Conservation (phyloP, 1,140 invertebrate species). For the Parapsyche elsis region DNA sequence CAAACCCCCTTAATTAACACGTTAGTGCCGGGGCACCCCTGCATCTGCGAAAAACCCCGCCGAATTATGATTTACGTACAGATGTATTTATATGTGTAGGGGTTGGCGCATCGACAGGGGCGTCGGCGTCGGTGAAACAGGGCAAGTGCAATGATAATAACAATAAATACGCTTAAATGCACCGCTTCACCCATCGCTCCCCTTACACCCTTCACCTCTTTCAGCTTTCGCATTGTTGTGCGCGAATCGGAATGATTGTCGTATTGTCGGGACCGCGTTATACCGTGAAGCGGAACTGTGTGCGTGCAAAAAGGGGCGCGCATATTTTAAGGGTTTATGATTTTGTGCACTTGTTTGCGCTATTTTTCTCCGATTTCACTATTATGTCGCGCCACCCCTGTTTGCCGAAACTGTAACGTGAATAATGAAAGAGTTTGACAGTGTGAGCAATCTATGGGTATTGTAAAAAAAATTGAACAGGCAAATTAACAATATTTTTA, state of each 20-base stretch:
- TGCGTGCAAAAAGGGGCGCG: background rate
- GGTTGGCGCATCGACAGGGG: background rate
- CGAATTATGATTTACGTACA: conserved; percentile 42
- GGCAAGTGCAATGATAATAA: conserved; percentile 50
- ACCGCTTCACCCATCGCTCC: background rate
- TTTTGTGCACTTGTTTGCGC: conserved; percentile 51
- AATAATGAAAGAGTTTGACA: no score
- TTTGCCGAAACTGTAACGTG: no score
- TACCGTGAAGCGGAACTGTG: conserved; percentile 49
- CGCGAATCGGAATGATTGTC: conserved; percentile 52
- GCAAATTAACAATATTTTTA: no score
- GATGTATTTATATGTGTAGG: background rate
- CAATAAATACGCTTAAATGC: conserved; percentile 50
- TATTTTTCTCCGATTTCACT: conserved; percentile 17
- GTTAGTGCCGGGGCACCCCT: conserved; percentile 58
- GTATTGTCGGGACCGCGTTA: conserved; percentile 51
- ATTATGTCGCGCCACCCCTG: no score
- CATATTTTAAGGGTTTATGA: conserved; percentile 48
- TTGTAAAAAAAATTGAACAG: no score
- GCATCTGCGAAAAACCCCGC: conserved; percentile 36
- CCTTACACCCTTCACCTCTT: background rate
- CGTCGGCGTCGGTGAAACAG: conserved; percentile 5
- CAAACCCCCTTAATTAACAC: conserved; percentile 68
- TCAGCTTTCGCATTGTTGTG: background rate
- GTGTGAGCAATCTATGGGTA: no score